These are phyloP conservation scores for Eupsilia transversa DNA, from an alignment of 2,888 invertebrate genomes.

Conservation along the genomic window DNA sequence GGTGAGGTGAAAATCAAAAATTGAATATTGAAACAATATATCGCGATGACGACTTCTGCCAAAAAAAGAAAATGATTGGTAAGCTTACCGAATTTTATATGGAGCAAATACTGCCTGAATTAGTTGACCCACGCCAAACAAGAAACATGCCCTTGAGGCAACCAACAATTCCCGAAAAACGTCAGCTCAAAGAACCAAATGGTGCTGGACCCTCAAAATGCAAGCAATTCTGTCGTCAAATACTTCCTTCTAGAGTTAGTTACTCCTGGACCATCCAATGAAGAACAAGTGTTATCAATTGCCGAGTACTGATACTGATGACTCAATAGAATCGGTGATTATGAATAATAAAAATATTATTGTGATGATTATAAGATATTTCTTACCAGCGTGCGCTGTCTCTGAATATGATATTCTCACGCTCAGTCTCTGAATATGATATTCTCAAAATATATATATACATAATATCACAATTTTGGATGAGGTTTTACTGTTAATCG, in stretches of 20 bases:
- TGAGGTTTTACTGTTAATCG: too few species aligned
- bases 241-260: not conserved
- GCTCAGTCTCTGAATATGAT: too few species aligned
- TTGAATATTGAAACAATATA: not conserved
- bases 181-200: not conserved
- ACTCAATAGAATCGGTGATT: too few species aligned
- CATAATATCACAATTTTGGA: too few species aligned
- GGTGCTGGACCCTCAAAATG: not conserved
- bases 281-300: not conserved
- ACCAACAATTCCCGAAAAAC: not conserved
- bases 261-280: not conserved
- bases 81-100: constrained; percentile 17
- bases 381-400: too few species aligned
- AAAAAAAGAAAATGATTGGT: not conserved
- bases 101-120: constrained; percentile 12
- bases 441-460: too few species aligned
- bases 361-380: too few species aligned
- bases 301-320: not conserved
- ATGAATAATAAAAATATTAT: too few species aligned
- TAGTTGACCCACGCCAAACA: constrained; percentile 8
- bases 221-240: not conserved
- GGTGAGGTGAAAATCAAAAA: not conserved
- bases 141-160: not conserved
- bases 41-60: not conserved
- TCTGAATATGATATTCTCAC: too few species aligned